Percentiles rank a stretch among this genome's conserved stretches.
Conservation (phyloP, 1,140 invertebrate genomes). For the Eriosoma lanigerum region DNA sequence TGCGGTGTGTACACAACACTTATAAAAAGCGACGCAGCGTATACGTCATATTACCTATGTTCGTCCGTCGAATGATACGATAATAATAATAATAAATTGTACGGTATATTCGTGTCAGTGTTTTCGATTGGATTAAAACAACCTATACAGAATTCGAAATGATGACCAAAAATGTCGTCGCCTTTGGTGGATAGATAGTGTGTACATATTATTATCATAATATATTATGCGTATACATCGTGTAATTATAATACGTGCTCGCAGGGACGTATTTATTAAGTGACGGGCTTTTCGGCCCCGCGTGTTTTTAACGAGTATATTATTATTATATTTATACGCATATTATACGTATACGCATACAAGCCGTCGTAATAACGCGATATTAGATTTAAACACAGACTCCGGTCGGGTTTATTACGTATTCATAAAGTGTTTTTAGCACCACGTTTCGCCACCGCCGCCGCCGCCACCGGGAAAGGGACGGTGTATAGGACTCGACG, state of each 20-base stretch:
- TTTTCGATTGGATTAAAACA: slow-evolving; percentile 30
- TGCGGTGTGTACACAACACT: no score
- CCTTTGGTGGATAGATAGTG: no score
- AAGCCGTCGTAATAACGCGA: neutral
- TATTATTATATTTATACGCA: neutral
- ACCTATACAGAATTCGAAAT: slow-evolving; percentile 2
- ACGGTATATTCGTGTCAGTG: no score
- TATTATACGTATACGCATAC: slow-evolving; percentile 1
- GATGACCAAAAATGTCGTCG: neutral
- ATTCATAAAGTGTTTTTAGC: slow-evolving; percentile 51
- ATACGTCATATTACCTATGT: no score
- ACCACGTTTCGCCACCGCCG: neutral
- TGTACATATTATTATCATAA: neutral
- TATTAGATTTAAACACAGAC: slow-evolving; percentile 49
- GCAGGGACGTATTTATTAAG: no score
- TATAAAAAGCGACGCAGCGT: no score
- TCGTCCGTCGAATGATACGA: no score
- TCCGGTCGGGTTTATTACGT: slow-evolving; percentile 43
- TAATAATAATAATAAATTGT: no score
- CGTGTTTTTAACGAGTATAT: slow-evolving; percentile 10
- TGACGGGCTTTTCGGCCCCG: neutral
- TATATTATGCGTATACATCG: neutral
- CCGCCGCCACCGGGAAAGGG: neutral
- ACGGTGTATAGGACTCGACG: neutral
- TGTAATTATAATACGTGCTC: no score